Conservation (phyloP, 1,140 invertebrate species). For the Zaprionus ghesquierei region DNA sequence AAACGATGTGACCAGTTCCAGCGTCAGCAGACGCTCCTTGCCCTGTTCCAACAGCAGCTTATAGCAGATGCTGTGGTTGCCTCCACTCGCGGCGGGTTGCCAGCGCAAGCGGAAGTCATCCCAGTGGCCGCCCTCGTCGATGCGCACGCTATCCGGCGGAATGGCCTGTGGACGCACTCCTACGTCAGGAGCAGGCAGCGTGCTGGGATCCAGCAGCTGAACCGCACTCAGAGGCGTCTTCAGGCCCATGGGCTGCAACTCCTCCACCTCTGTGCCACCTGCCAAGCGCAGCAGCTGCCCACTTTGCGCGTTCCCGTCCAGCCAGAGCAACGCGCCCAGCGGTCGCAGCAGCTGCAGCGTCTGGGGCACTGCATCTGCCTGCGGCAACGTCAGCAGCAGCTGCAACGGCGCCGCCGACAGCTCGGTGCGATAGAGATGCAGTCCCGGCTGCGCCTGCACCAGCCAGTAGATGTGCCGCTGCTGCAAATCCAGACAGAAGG, state of each 20-base stretch:
- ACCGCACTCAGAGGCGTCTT: conserved; percentile 16
- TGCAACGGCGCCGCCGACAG: background rate
- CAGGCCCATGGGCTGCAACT: background rate
- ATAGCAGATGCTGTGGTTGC: conserved; percentile 92
- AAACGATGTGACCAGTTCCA: conserved; percentile 53
- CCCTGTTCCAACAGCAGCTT: conserved; percentile 59
- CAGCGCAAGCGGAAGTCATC: conserved; percentile 91
- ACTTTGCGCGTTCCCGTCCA: conserved; percentile 10
- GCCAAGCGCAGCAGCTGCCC: conserved; percentile 28
- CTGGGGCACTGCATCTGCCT: conserved; percentile 25
- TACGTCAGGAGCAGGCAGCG: background rate
- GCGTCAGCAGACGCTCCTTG: conserved; percentile 26
- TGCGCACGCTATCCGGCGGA: conserved; percentile 85
- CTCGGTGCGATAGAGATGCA: conserved; percentile 40
- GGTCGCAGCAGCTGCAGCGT: conserved; percentile 42
- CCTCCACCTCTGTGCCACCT: background rate
- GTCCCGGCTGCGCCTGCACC: conserved; percentile 86
- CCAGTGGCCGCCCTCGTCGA: conserved; percentile 88
- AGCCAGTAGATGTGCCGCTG: conserved; percentile 91
- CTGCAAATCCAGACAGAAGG: conserved; percentile 90
- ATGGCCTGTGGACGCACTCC: conserved; percentile 89
- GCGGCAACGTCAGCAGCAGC: background rate
- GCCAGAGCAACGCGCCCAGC: conserved; percentile 44
- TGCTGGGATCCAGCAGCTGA: conserved; percentile 21
- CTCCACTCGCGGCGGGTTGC: conserved; percentile 88